A percentile compares a stretch with the other conserved stretches of the same genome.
Conservation (phyloP, 2,113 vertebrate genomes). For the Silurus meridionalis region DNA sequence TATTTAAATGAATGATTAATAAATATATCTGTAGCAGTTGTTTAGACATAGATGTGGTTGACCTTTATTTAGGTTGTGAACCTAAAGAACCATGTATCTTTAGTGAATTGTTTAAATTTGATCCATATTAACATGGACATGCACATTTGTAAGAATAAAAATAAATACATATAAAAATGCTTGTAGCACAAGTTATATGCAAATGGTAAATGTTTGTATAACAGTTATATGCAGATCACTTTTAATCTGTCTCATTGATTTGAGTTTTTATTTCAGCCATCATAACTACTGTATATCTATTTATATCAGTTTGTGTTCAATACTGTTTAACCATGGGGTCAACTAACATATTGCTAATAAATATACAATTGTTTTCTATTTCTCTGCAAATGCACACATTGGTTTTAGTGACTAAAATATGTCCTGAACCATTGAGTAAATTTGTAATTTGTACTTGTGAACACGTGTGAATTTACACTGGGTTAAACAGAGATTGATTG, state of each 20-base stretch:
- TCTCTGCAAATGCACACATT: not conserved
- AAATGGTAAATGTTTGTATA: not conserved
- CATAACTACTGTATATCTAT: not conserved
- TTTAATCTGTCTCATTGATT: not conserved
- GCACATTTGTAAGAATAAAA: not conserved
- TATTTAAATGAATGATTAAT: not conserved
- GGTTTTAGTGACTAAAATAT: not conserved
- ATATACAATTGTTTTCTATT: not conserved
- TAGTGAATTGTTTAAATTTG: not conserved
- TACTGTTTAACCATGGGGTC: not conserved
- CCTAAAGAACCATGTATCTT: not conserved
- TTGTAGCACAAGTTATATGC: not conserved
- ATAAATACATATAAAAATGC: not conserved
- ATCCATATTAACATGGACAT: not conserved
- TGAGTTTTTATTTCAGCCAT: not conserved
- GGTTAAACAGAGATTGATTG: not conserved
- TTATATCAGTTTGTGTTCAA: not conserved
- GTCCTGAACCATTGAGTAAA: not conserved
- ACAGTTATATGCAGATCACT: not conserved
- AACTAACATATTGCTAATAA: not conserved
- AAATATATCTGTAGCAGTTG: not conserved
- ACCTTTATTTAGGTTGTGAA: not conserved
- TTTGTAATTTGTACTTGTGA: not conserved
- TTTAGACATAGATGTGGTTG: not conserved
- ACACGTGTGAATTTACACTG: not conserved